A percentile compares a stretch with the other conserved stretches of the same genome.
Evolutionary conservation across 2,113 vertebrate species (phyloP).

Genomic region (Xenopus laevis): DNA sequence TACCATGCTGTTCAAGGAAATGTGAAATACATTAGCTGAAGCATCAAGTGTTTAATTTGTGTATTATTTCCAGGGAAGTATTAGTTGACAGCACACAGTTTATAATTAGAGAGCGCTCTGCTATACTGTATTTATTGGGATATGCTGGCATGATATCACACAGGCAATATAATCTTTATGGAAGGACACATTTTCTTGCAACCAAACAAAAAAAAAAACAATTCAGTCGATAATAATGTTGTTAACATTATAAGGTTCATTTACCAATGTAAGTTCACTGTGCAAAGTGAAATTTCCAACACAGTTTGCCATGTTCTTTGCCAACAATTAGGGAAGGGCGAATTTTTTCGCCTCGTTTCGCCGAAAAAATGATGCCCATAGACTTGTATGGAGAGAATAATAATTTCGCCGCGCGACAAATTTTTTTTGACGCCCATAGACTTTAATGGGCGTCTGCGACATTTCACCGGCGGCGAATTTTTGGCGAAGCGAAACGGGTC

Average conservation of each 20-base stretch:
- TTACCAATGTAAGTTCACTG: too few species aligned
- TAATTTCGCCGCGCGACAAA: too few species aligned
- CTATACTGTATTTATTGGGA: conserved; percentile 4
- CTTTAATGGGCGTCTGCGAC: too few species aligned
- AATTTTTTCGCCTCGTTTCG: too few species aligned
- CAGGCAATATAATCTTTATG: not conserved
- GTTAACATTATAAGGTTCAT: not conserved
- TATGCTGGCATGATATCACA: conserved; percentile 1
- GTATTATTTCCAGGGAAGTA: conserved; percentile 1
- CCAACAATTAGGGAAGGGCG: too few species aligned
- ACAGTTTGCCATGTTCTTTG: too few species aligned
- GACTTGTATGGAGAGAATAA: too few species aligned
- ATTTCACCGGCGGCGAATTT: too few species aligned
- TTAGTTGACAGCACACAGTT: conserved; percentile 11
- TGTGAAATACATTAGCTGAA: conserved; percentile 4
- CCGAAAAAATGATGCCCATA: too few species aligned
- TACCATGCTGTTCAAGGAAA: conserved; percentile 4
- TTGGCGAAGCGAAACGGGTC: too few species aligned
- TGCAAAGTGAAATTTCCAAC: too few species aligned
- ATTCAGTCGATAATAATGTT: not conserved
- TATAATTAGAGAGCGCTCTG: conserved; percentile 17
- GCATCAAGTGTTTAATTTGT: conserved; percentile 12
- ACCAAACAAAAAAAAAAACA: not conserved
- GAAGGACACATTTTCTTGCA: not conserved
- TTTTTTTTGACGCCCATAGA: too few species aligned